Conservation (phyloP, 1,140 invertebrate genomes). For the Sogatella furcifera region DNA sequence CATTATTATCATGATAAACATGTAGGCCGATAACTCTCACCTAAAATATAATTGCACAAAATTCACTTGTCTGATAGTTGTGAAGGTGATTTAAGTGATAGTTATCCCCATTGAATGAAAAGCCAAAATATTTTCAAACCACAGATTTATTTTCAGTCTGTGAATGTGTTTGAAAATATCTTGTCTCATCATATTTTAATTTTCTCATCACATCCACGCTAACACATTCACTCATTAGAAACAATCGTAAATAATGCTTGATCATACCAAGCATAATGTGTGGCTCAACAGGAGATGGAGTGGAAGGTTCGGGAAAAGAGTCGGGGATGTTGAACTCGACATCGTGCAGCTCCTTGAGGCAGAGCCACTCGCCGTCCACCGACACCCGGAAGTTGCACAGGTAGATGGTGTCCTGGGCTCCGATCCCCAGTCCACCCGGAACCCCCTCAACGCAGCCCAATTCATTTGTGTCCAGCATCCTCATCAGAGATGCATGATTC, state of each 20-base stretch:
- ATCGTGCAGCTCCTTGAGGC: slow-evolving; percentile 84
- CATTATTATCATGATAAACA: no score
- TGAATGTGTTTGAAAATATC: no score
- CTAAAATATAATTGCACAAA: no score
- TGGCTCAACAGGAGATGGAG: slow-evolving; percentile 27
- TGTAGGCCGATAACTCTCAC: no score
- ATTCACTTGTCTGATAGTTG: no score
- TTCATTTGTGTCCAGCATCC: neutral
- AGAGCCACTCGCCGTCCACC: slow-evolving; percentile 96
- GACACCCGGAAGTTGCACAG: slow-evolving; percentile 94
- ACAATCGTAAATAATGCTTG: no score
- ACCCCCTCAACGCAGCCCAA: slow-evolving; percentile 6
- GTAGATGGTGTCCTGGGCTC: slow-evolving; percentile 92
- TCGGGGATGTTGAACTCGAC: slow-evolving; percentile 56
- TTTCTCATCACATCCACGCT: neutral
- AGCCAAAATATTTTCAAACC: no score
- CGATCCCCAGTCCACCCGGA: slow-evolving; percentile 49
- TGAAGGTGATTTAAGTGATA: no score
- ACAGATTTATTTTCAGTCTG: no score
- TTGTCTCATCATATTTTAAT: no score
- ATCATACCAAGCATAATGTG: slow-evolving; percentile 26
- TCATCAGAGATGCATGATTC: neutral
- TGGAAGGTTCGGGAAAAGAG: slow-evolving; percentile 41
- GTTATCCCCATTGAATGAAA: no score
- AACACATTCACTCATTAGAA: neutral